Percentiles rank a stretch among this genome's conserved stretches.
Conservation (phyloP, 2,888 invertebrate species). For the Brassicogethes aeneus region DNA sequence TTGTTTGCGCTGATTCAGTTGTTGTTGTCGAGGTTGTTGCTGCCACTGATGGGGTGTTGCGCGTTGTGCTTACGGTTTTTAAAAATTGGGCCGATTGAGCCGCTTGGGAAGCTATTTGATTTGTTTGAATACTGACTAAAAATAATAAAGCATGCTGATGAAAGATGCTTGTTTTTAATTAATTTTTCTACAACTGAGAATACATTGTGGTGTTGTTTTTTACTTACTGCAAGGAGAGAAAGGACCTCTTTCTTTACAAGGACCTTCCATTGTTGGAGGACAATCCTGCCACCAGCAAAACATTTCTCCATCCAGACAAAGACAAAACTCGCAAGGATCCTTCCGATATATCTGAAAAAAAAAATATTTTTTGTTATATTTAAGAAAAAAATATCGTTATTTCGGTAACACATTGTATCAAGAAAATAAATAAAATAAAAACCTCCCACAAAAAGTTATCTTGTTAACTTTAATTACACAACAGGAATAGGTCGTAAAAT, state of each 20-base stretch:
- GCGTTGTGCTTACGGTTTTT: too few relatives aligned
- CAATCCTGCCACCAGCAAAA: conserved; percentile 61
- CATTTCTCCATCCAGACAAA: conserved; percentile 56
- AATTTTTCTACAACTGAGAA: too few relatives aligned
- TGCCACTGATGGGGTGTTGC: conserved; percentile 9
- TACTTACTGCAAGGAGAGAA: conserved; percentile 41
- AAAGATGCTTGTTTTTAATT: too few relatives aligned
- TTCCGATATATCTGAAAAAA: conserved; percentile 48
- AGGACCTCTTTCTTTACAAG: conserved; percentile 38
- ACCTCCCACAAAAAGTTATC: too few relatives aligned
- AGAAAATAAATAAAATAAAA: too few relatives aligned
- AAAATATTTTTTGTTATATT: conserved; percentile 1
- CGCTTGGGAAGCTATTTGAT: not conserved
- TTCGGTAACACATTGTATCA: too few relatives aligned
- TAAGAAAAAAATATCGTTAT: too few relatives aligned
- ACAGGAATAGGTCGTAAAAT: too few relatives aligned
- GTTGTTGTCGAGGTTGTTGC: conserved; percentile 9
- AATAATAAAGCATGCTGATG: too few relatives aligned
- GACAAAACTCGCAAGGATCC: conserved; percentile 54
- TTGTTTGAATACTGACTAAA: not conserved
- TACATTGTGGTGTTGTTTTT: not conserved
- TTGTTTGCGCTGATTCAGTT: conserved; percentile 7
- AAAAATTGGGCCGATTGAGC: not conserved
- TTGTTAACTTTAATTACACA: too few relatives aligned
- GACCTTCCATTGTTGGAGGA: conserved; percentile 41